These are phyloP conservation scores for Oreonectes daqikongensis DNA, from an alignment of 2,797 vertebrate species.

Conservation along the genomic window DNA sequence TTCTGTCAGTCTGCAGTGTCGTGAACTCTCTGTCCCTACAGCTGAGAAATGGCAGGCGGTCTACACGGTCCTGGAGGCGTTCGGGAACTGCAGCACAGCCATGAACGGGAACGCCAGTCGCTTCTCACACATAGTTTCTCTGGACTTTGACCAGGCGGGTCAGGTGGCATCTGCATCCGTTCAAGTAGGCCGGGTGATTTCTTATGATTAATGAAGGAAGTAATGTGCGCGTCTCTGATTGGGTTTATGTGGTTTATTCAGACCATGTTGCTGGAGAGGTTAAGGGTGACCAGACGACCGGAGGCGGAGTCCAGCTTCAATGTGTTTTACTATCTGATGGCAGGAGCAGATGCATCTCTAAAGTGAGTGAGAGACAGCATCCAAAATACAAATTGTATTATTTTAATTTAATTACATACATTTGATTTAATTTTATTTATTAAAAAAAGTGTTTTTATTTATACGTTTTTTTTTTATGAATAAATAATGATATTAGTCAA, in stretches of 20 bases:
- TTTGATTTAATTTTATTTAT: too few species aligned
- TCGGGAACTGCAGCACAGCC: conserved; percentile 89
- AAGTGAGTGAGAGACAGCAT: conserved; percentile 71
- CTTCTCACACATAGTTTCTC: conserved; percentile 93
- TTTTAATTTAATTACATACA: too few species aligned
- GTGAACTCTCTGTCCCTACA: conserved; percentile 60
- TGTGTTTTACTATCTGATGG: conserved; percentile 95
- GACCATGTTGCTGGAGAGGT: conserved; percentile 96
- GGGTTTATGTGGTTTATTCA: conserved; percentile 58
- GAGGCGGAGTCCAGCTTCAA: conserved; percentile 89
- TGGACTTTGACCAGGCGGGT: conserved; percentile 96
- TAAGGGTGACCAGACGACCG: conserved; percentile 85
- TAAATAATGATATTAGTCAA: too few species aligned
- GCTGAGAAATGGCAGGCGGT: conserved; percentile 97
- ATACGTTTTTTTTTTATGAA: too few species aligned
- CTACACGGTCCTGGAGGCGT: conserved; percentile 91
- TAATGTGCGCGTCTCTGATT: not conserved
- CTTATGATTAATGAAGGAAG: not conserved
- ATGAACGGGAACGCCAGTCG: conserved; percentile 92
- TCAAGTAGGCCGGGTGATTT: conserved; percentile 78
- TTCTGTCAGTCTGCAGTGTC: too few species aligned
- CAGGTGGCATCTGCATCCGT: conserved; percentile 94
- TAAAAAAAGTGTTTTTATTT: too few species aligned
- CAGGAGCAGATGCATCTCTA: conserved; percentile 85
- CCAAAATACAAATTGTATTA: too few species aligned